Evolutionary conservation across 2,113 vertebrate genomes (phyloP).

Genomic region (Ahaetulla prasina): DNA sequence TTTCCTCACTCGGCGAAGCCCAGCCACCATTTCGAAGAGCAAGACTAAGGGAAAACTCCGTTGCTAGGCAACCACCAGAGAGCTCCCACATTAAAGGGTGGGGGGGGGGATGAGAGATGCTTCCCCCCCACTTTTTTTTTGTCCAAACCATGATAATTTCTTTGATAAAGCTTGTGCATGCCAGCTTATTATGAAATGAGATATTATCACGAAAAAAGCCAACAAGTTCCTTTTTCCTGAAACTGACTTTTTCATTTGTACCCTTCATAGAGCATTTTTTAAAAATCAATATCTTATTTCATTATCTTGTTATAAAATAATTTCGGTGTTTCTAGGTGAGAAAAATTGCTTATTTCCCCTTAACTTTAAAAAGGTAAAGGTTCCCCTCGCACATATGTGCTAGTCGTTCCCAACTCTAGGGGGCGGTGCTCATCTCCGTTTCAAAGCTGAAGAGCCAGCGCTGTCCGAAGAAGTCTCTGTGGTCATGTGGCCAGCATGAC

Average conservation of each 20-base stretch:
- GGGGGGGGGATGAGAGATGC: too few relatives aligned
- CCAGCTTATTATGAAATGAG: neutral
- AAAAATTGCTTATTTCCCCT: constrained; percentile 28
- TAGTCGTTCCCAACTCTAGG: too few relatives aligned
- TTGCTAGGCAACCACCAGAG: neutral
- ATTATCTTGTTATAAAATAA: constrained; percentile 52
- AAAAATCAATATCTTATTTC: neutral
- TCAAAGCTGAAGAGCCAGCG: too few relatives aligned
- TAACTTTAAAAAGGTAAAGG: too few relatives aligned
- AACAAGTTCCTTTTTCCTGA: neutral
- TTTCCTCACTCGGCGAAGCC: neutral
- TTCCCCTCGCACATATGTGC: too few relatives aligned
- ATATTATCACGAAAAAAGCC: neutral
- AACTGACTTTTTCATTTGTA: neutral
- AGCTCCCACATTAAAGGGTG: neutral
- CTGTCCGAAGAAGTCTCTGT: too few relatives aligned
- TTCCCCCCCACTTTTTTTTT: too few relatives aligned
- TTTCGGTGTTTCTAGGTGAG: neutral
- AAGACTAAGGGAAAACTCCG: too few relatives aligned
- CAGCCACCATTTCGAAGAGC: neutral
- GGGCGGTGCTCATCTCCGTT: too few relatives aligned
- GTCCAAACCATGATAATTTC: neutral
- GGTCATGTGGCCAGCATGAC: too few relatives aligned
- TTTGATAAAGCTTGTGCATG: neutral
- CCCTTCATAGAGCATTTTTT: neutral